These are phyloP conservation scores for Ceyx margarethae DNA, from an alignment of 2,113 vertebrate species.

Conservation along the genomic window DNA sequence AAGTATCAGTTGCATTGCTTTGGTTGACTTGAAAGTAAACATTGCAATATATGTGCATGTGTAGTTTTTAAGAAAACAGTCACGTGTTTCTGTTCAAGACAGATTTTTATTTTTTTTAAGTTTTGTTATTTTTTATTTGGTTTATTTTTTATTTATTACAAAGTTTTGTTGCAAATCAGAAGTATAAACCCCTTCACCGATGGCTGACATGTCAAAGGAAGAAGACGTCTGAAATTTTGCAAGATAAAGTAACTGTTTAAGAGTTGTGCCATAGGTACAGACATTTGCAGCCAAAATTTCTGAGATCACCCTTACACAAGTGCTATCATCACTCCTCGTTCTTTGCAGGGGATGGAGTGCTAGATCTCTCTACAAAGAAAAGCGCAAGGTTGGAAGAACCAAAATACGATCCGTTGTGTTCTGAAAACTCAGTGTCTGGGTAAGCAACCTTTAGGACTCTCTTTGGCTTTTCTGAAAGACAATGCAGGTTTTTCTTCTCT, in stretches of 20 bases:
- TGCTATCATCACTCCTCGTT: slow-evolving; percentile 22
- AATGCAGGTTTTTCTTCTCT: slow-evolving; percentile 42
- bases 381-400: slow-evolving; percentile 80
- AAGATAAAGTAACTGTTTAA: background rate
- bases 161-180: background rate
- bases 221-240: background rate
- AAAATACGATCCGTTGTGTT: slow-evolving; percentile 77
- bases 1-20: background rate
- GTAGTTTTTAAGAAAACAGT: background rate
- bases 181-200: background rate
- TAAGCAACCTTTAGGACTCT: slow-evolving; percentile 79
- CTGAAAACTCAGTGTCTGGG: slow-evolving; percentile 86
- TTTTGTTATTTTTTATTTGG: background rate
- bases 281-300: background rate
- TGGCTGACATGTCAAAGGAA: background rate
- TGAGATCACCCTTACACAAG: background rate
- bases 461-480: slow-evolving; percentile 36
- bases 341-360: slow-evolving; percentile 88
- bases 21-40: background rate
- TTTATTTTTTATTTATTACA: background rate
- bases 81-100: background rate
- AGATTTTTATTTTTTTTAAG: background rate
- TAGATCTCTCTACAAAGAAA: slow-evolving; percentile 97
- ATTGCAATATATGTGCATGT: fast-evolving
- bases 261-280: background rate